Percentiles rank a stretch among this genome's conserved stretches.
Conservation (phyloP, 2,888 invertebrate species). For the Cataglyphis rosenhaueri region DNA sequence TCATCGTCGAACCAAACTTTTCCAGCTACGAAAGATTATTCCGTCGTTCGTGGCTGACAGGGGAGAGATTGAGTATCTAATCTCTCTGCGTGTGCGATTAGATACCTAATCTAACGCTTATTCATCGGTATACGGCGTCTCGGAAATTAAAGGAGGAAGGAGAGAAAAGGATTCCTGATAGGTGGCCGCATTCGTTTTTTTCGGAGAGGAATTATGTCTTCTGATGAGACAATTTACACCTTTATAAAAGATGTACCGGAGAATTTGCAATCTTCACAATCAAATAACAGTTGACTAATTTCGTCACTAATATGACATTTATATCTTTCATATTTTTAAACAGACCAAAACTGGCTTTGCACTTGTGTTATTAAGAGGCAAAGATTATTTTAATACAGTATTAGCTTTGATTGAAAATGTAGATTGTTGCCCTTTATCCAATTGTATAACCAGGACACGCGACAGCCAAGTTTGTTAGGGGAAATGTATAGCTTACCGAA, state of each 20-base stretch:
- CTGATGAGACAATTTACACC: constrained; percentile 1
- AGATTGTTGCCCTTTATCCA: constrained; percentile 15
- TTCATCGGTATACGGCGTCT: neutral
- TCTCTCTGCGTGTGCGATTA: constrained; percentile 9
- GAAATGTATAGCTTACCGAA: constrained; percentile 13
- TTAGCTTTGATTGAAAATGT: constrained; percentile 18
- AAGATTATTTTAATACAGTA: neutral
- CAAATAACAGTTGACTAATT: neutral
- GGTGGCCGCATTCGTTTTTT: neutral
- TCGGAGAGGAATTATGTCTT: neutral
- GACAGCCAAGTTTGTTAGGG: constrained; percentile 44
- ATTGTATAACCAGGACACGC: constrained; percentile 19
- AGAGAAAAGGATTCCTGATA: constrained; percentile 18
- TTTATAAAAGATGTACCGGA: constrained; percentile 10
- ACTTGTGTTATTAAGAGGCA: neutral
- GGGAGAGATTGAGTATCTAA: constrained; percentile 20
- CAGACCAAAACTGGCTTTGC: neutral
- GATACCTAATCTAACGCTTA: neutral
- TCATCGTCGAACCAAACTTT: constrained; percentile 46
- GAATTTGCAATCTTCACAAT: constrained; percentile 3
- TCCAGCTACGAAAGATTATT: constrained; percentile 35
- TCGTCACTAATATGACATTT: neutral
- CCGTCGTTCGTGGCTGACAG: constrained; percentile 32
- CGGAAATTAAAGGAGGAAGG: constrained; percentile 4
- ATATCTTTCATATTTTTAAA: neutral